Percentiles rank a stretch among this genome's conserved stretches.
phyloP scores from a whole-genome alignment of 2,113 vertebrate species.

The Sterna hirundo region DNA sequence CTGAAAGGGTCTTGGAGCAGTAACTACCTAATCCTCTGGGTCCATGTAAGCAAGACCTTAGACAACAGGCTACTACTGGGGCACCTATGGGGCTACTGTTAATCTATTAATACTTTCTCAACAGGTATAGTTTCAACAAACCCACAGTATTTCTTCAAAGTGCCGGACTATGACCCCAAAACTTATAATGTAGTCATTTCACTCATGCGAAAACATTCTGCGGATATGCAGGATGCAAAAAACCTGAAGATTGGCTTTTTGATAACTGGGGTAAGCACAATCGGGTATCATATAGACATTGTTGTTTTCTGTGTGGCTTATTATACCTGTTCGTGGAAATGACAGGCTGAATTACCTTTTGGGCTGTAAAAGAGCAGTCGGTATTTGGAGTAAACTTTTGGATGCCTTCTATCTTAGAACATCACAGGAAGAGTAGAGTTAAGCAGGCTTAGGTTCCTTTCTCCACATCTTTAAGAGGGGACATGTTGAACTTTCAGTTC shows the following conservation, averaged over 20 bases:
- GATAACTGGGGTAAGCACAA: conserved; percentile 59
- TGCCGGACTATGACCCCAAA: conserved; percentile 23
- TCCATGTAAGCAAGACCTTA: neutral
- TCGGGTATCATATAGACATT: neutral
- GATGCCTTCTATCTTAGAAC: neutral
- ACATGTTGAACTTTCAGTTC: neutral
- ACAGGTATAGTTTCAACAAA: conserved; percentile 35
- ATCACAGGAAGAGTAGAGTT: neutral
- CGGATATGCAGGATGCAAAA: neutral
- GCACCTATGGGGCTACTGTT: neutral
- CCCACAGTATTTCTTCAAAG: conserved; percentile 54
- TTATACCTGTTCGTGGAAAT: neutral
- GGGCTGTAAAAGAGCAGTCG: neutral
- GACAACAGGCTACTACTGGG: neutral
- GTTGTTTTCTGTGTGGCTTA: neutral
- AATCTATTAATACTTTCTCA: neutral
- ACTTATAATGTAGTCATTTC: conserved; percentile 62
- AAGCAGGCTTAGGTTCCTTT: neutral
- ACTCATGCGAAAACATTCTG: conserved; percentile 38
- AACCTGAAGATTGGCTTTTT: conserved; percentile 42
- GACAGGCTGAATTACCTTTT: neutral
- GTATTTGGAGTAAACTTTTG: neutral
- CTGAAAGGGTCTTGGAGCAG: neutral
- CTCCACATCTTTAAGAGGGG: neutral
- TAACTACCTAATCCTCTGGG: neutral